phyloP scores from a whole-genome alignment of 2,797 vertebrate genomes.

The Argyrosomus regius region DNA sequence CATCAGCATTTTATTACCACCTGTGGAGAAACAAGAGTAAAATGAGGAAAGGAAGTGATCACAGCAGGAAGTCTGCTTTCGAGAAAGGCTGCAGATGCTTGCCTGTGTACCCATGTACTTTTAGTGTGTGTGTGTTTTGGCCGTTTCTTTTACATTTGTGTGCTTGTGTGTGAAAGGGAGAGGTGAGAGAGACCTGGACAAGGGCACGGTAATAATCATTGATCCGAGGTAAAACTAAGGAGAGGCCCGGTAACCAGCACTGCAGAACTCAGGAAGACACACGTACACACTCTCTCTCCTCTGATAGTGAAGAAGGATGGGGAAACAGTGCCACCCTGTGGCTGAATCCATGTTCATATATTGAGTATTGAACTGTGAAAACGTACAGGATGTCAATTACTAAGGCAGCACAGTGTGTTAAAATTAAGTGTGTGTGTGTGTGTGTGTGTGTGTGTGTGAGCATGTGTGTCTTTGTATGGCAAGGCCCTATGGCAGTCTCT shows the following conservation, averaged over 20 bases:
- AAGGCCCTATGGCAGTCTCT: conserved; percentile 41
- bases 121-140: conserved; percentile 8
- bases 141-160: conserved; percentile 21
- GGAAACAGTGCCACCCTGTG: conserved; percentile 79
- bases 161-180: conserved; percentile 32
- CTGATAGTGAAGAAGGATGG: conserved; percentile 34
- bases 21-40: conserved; percentile 40
- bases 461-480: conserved; percentile 32
- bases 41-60: conserved; percentile 58
- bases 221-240: conserved; percentile 82
- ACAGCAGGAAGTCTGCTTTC: conserved; percentile 56
- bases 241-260: conserved; percentile 70
- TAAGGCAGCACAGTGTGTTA: conserved; percentile 23
- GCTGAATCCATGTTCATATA: conserved; percentile 3
- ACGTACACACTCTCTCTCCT: conserved; percentile 16
- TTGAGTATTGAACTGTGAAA: not conserved
- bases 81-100: conserved; percentile 55
- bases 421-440: conserved; percentile 12
- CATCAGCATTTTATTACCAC: conserved; percentile 47
- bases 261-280: conserved; percentile 62
- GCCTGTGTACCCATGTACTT: conserved; percentile 19
- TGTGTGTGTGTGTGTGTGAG: conserved; percentile 32
- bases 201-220: conserved; percentile 83
- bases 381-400: conserved; percentile 24
- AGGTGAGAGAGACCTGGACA: conserved; percentile 63